These are phyloP conservation scores for Lysandra coridon DNA, from an alignment of 2,888 invertebrate species.

Conservation along the genomic window DNA sequence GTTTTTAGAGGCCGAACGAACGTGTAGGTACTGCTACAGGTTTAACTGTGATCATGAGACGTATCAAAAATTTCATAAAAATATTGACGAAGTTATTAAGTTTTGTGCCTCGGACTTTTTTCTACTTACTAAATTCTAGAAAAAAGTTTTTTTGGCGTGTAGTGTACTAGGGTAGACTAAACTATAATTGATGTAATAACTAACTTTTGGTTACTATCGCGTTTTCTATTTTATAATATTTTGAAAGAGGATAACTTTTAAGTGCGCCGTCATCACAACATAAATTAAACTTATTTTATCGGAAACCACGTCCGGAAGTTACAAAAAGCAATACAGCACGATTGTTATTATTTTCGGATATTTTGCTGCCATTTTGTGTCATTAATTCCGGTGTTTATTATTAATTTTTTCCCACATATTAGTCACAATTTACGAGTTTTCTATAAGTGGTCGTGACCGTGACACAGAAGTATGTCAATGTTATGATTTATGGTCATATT, in stretches of 20 bases:
- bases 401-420: slow-evolving; percentile 1
- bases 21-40: too few species aligned
- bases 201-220: too few species aligned
- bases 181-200: too few species aligned
- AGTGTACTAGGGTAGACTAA: too few species aligned
- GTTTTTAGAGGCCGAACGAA: too few species aligned
- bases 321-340: not conserved
- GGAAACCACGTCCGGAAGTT: not conserved
- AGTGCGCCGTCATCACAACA: not conserved
- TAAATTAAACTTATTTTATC: not conserved
- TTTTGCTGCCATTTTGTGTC: not conserved
- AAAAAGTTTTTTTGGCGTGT: too few species aligned
- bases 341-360: not conserved
- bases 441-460: slow-evolving; percentile 36
- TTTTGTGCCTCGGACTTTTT: too few species aligned
- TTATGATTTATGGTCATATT: slow-evolving; percentile 55
- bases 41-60: too few species aligned
- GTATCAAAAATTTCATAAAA: too few species aligned
- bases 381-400: not conserved
- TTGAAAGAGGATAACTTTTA: not conserved
- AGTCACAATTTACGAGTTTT: slow-evolving; percentile 2
- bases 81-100: too few species aligned
- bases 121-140: too few species aligned
- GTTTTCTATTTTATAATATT: too few species aligned
- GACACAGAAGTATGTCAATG: slow-evolving; percentile 71